phyloP scores from a whole-genome alignment of 2,888 invertebrate species.

The Synergus umbraculus region DNA sequence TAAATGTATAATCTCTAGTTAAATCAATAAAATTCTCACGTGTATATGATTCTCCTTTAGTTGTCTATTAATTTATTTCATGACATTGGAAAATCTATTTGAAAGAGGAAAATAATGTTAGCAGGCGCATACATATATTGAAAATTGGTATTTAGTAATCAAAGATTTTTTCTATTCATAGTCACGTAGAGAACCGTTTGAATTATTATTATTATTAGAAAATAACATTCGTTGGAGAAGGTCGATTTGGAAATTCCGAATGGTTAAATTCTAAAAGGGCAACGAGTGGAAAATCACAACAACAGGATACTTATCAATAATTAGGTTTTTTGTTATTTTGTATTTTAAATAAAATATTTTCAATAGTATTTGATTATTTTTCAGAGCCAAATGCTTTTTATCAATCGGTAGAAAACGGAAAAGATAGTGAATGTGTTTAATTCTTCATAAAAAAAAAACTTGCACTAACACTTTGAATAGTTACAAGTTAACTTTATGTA shows the following conservation, averaged over 20 bases:
- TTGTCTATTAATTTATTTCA: not conserved
- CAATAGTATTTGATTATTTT: too few species aligned
- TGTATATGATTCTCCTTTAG: not conserved
- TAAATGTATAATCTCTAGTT: not conserved
- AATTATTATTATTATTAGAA: not conserved
- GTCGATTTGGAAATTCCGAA: not conserved
- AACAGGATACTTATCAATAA: not conserved
- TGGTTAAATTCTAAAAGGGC: not conserved
- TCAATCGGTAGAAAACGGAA: too few species aligned
- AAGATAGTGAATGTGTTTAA: too few species aligned
- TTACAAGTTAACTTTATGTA: too few species aligned
- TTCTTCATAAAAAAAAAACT: too few species aligned
- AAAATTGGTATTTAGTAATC: not conserved
- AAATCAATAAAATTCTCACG: not conserved
- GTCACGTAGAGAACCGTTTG: not conserved
- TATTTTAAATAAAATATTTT: too few species aligned
- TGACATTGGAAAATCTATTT: not conserved
- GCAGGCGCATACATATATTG: not conserved
- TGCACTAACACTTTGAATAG: too few species aligned
- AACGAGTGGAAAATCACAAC: not conserved
- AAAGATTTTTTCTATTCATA: not conserved
- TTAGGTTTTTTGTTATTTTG: too few species aligned
- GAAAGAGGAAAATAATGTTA: not conserved
- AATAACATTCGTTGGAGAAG: not conserved
- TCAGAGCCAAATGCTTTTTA: too few species aligned